A percentile compares a stretch with the other conserved stretches of the same genome.
Evolutionary conservation across 2,113 vertebrate genomes (phyloP).

Genomic region (Phalacrocorax aristotelis): DNA sequence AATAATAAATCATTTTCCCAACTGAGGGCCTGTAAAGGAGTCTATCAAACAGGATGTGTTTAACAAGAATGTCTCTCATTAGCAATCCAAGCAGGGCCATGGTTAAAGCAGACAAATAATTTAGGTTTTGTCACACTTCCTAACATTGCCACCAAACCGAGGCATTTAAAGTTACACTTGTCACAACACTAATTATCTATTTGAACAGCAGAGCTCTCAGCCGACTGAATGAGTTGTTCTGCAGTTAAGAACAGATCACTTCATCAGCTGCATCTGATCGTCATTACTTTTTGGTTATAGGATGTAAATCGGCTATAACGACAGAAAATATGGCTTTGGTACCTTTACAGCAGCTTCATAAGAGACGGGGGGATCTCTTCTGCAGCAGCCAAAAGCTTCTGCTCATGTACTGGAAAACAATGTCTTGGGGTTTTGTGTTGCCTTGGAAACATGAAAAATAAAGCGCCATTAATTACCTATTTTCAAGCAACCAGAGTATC

Average conservation of each 20-base stretch:
- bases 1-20: not conserved
- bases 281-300: not conserved
- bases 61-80: not conserved
- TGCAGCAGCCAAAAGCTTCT: not conserved
- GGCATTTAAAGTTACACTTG: slow-evolving; percentile 35
- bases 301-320: not conserved
- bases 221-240: slow-evolving; percentile 9
- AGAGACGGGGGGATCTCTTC: not conserved
- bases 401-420: not conserved
- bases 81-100: not conserved
- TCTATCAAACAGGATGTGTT: not conserved
- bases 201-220: slow-evolving; percentile 29
- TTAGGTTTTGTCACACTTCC: slow-evolving; percentile 48
- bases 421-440: not conserved
- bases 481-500: not conserved
- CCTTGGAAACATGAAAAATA: slow-evolving; percentile 43
- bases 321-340: not conserved
- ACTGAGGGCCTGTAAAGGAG: not conserved
- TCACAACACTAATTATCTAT: slow-evolving; percentile 56
- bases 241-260: not conserved
- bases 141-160: slow-evolving; percentile 32
- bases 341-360: not conserved
- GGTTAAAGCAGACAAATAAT: slow-evolving; percentile 28
- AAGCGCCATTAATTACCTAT: slow-evolving; percentile 29
- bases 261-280: not conserved